phyloP scores from a whole-genome alignment of 2,888 invertebrate genomes.

The Cryptus viduatorius region DNA sequence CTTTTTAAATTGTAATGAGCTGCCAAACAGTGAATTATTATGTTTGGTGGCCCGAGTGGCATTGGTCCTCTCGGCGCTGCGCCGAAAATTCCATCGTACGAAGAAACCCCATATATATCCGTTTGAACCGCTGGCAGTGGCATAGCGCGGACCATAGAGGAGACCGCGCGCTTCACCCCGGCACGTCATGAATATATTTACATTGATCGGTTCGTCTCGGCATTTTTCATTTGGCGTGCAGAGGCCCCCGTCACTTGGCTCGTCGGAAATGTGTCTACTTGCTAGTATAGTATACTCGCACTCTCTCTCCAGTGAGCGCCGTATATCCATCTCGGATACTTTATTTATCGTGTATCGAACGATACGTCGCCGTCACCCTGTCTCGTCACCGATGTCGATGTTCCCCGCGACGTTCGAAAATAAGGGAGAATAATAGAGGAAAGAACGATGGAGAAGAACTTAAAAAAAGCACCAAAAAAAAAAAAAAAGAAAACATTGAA shows the following conservation, averaged over 20 bases:
- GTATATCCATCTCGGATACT: constrained; percentile 76
- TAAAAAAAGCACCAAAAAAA: constrained; percentile 2
- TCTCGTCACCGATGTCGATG: constrained; percentile 60
- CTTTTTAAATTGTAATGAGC: constrained; percentile 85
- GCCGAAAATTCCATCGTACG: constrained; percentile 74
- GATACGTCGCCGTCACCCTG: constrained; percentile 72
- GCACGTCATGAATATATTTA: constrained; percentile 85
- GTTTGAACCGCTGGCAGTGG: constrained; percentile 39
- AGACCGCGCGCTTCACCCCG: constrained; percentile 74
- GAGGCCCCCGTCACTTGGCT: constrained; percentile 74
- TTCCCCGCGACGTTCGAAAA: constrained; percentile 56
- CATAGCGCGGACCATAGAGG: constrained; percentile 48
- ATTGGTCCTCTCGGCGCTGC: constrained; percentile 76
- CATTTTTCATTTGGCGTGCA: constrained; percentile 79
- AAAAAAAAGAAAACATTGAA: constrained; percentile 16
- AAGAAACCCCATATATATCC: constrained; percentile 71
- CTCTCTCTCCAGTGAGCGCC: constrained; percentile 49
- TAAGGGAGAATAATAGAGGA: constrained; percentile 50
- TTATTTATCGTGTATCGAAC: constrained; percentile 80
- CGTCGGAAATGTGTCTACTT: constrained; percentile 72
- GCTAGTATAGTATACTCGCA: constrained; percentile 22
- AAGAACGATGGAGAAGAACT: constrained; percentile 29
- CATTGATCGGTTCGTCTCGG: constrained; percentile 84
- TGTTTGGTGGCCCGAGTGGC: constrained; percentile 81
- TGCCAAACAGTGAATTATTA: constrained; percentile 85